Conservation (phyloP, 2,113 vertebrate species). For the Perca schrenkii region DNA sequence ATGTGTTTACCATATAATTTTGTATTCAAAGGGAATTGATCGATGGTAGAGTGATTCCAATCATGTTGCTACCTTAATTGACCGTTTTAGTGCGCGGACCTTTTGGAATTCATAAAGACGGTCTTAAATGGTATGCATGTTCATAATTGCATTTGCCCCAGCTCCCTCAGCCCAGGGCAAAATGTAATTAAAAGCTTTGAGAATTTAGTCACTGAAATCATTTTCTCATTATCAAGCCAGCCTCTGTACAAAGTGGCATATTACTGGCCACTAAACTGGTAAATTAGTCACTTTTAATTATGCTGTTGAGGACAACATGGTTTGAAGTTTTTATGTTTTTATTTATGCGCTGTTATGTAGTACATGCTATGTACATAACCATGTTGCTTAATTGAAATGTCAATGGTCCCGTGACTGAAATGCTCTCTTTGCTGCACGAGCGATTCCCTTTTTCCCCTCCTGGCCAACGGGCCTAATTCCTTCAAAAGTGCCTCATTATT, state of each 20-base stretch:
- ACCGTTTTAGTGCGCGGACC: conserved; percentile 35
- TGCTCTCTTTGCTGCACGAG: conserved; percentile 29
- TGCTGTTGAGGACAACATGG: conserved; percentile 72
- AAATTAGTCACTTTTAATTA: conserved; percentile 84
- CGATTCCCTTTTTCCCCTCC: conserved; percentile 3
- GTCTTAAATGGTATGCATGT: conserved; percentile 74
- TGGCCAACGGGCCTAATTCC: conserved; percentile 29
- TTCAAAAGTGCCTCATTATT: conserved; percentile 76
- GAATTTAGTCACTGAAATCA: conserved; percentile 82
- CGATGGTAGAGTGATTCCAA: not conserved
- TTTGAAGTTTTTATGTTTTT: conserved; percentile 65
- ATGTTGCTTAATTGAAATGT: conserved; percentile 79
- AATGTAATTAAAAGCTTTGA: conserved; percentile 85
- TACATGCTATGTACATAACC: conserved; percentile 65
- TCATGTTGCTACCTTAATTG: conserved; percentile 28
- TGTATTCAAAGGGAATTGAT: conserved; percentile 24
- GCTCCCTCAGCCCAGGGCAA: conserved; percentile 80
- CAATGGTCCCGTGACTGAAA: conserved; percentile 42
- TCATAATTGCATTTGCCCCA: conserved; percentile 78
- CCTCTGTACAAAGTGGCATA: conserved; percentile 76
- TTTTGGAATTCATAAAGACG: conserved; percentile 54
- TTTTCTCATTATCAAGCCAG: conserved; percentile 81
- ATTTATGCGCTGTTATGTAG: conserved; percentile 65
- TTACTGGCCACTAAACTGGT: conserved; percentile 80
- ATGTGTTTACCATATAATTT: conserved; percentile 22